phyloP scores from a whole-genome alignment of 64 coral and sea anemone genomes.

The Montipora foliosa region DNA sequence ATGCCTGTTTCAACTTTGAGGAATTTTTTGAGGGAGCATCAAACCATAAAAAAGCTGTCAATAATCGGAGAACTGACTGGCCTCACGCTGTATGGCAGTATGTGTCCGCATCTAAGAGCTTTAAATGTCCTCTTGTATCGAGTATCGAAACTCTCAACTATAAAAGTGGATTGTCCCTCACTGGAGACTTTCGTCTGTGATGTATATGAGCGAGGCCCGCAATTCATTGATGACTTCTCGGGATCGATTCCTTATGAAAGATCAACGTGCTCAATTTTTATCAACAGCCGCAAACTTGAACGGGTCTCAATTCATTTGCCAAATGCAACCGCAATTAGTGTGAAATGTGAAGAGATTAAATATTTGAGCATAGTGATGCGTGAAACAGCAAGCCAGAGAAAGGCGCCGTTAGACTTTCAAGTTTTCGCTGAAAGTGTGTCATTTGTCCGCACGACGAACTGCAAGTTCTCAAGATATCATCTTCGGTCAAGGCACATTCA shows the following conservation, averaged over 20 bases:
- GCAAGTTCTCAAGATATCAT: conserved; percentile 28
- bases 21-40: conserved; percentile 22
- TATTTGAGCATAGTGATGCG: conserved; percentile 25
- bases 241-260: background rate
- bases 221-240: background rate
- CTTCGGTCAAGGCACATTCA: background rate
- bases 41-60: conserved; percentile 13
- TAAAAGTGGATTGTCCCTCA: conserved; percentile 24
- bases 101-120: conserved; percentile 13
- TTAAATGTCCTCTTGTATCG: conserved; percentile 14
- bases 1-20: conserved; percentile 25
- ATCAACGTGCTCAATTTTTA: conserved; percentile 34
- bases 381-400: background rate
- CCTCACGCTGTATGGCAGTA: conserved; percentile 16
- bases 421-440: background rate
- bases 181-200: conserved; percentile 30
- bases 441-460: background rate
- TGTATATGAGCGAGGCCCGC: background rate
- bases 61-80: conserved; percentile 29
- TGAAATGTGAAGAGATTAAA: conserved; percentile 31
- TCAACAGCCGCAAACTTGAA: conserved; percentile 14
- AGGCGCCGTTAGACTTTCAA: conserved; percentile 1
- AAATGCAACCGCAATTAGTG: conserved; percentile 29
- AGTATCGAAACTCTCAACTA: conserved; percentile 6
- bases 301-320: conserved; percentile 22